Base-by-base conservation (phyloP, 2,113 vertebrate genomes). In the Galemys pyrenaicus region DNA sequence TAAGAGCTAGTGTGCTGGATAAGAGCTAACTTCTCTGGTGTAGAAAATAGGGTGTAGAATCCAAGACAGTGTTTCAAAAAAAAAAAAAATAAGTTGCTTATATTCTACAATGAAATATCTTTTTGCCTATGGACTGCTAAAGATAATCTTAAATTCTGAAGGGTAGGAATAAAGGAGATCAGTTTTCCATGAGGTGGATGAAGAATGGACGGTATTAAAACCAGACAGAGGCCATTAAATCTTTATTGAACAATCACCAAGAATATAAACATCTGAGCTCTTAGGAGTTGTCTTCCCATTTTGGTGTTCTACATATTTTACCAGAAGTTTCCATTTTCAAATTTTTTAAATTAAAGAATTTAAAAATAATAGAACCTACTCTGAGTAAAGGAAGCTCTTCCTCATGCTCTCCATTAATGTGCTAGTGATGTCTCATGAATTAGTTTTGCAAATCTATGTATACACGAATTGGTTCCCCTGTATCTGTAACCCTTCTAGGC, bases 371-470 rank as follows among this genome's bases (percentile, higher is more conserved):
- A 56, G 60, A 16, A 71, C 3, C 54, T 60, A 30, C 70, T 92
- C 75, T 81, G 28, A 65, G 77, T 51, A 30, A 46, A 28, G 51
- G 65, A 30, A 35, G 12, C 12, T 84, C 49, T 82, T 84, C 60
- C 49, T 58, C 68, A 10, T 28, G 44, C 35, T 95, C 65, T 60
- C 39, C 71, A 49, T 89, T 90, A 67, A 77, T 64, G 60, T 80
- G 83, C 68, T 67, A 39, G 44, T 60, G 28, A 80, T 85, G 58
- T 74, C 67, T 84, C 46, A 1, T 24, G 92, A 89, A 37, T 82
- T 90, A 32, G 41, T 92, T 94, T 86, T 60, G 81, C 67, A 44
- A 71, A 93, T 80, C 68, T 84, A 3, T 62, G 91, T 84, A 60
- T 49, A n/a, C 41, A 46, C 26, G 30, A 37, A 0, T 78, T 73